Evolutionary conservation across 2,888 invertebrate species (phyloP), one percentile per base, ranked within the genome.

Genomic region (Tigriopus californicus): DNA sequence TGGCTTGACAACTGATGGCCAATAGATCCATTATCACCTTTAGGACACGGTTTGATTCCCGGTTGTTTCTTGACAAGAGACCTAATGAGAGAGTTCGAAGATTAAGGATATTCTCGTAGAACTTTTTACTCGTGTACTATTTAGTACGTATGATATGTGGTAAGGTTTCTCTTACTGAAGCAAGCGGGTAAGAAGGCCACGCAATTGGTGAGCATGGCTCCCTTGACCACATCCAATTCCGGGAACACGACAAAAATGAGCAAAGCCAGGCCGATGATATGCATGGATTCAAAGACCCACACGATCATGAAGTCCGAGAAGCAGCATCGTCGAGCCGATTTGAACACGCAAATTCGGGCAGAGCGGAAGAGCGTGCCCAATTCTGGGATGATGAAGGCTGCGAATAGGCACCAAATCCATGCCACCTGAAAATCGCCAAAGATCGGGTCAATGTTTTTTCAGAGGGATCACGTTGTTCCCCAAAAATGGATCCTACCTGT

Each of bases 201-300:
- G 67, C 92, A 92, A 71, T 92, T 94, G 25, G 92, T 92, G 64
- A 97, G 75, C 89, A 94, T 92, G 42, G 91, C 88, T 47, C 91
- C 94, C 71, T 90, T 88, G 60, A 94, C 83, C 5, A 90, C 88
- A 71, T 97, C 92, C 65, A 95, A 72, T 68, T 89, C 84, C 0
- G 97, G 95, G 55, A 97, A 76, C 52, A 95, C 81, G 62, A 82
- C 80, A 70, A 91, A 89, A 67, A 90, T 82, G 64, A 97, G 76
- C 46, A 94, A 70, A 0, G 84, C 87, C 64, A 91, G 73, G 40
- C 97, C 97, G 61, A 88, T 74, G 0, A 88, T 83, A 69, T 92
- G 90, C 55, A 88, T 76, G 2, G 88, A 84, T 74, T 97, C 95
- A 69, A 89, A 82, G 52, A 87, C 67, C 64, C 86, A 80, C 58